Evolutionary conservation across 2,888 invertebrate genomes (phyloP).

Genomic region (Tryphoninae sp.): DNA sequence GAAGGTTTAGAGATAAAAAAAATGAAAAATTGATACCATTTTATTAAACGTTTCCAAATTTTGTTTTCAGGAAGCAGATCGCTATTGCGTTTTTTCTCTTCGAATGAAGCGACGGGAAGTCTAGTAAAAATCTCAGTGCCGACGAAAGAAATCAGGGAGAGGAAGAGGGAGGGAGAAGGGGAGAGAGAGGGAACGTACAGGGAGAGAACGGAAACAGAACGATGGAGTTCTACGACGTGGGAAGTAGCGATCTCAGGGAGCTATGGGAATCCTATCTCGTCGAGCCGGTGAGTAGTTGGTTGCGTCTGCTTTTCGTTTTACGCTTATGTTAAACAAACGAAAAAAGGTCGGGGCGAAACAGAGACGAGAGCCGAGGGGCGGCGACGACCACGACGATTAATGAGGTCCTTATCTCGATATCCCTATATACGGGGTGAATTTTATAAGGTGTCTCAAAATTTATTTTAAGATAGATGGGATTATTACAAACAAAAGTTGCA

Average conservation of each 20-base stretch:
- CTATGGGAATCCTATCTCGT: slow-evolving; percentile 90
- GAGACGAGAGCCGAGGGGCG: slow-evolving; percentile 2
- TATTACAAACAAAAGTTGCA: too few species aligned
- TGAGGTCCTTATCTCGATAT: slow-evolving; percentile 1
- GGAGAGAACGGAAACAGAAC: slow-evolving; percentile 66
- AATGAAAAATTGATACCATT: not conserved
- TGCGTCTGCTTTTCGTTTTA: slow-evolving; percentile 21
- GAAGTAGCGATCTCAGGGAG: slow-evolving; percentile 88
- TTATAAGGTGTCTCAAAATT: too few species aligned
- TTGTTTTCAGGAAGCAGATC: slow-evolving; percentile 10
- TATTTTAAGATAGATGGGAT: too few species aligned
- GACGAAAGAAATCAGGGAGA: slow-evolving; percentile 8
- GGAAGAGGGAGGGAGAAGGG: slow-evolving; percentile 61
- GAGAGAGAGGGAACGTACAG: slow-evolving; percentile 46
- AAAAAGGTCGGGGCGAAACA: slow-evolving; percentile 7
- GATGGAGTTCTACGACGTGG: slow-evolving; percentile 87
- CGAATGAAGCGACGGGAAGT: slow-evolving; percentile 25
- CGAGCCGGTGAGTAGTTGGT: slow-evolving; percentile 88
- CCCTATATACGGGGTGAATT: not conserved
- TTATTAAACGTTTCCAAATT: not conserved
- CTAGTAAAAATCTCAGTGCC: slow-evolving; percentile 34
- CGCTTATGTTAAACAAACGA: not conserved
- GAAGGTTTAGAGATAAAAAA: not conserved
- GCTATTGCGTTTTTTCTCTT: not conserved
- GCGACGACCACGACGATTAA: too few species aligned